phyloP scores from a whole-genome alignment of 2,113 vertebrate species.

The Setophaga petechia region DNA sequence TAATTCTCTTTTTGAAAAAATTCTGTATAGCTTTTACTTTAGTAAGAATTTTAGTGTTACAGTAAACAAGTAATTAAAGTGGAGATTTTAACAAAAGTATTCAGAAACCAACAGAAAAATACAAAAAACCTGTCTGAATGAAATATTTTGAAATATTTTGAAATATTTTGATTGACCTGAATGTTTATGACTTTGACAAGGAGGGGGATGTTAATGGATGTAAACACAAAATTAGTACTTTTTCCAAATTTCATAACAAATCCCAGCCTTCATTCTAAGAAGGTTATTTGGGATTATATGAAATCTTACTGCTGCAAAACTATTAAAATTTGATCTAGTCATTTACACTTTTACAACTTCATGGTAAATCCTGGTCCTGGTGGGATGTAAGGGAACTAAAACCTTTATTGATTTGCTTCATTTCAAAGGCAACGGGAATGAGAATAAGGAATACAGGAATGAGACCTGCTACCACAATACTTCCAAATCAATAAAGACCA shows the following conservation, averaged over 20 bases:
- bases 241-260: background rate
- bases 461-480: background rate
- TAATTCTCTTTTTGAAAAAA: background rate
- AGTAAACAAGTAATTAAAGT: background rate
- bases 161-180: background rate
- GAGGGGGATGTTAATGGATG: background rate
- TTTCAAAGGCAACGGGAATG: background rate
- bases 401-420: background rate
- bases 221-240: background rate
- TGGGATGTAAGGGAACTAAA: background rate
- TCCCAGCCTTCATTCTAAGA: background rate
- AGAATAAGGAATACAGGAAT: background rate
- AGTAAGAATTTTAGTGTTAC: background rate
- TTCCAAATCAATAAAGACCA: background rate
- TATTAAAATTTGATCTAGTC: background rate
- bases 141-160: too few species aligned
- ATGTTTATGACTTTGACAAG: background rate
- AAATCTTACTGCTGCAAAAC: background rate
- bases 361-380: background rate
- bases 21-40: background rate
- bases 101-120: background rate
- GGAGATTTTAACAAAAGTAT: background rate
- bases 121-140: background rate
- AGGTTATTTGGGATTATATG: background rate
- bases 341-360: background rate